Evolutionary conservation across 2,797 vertebrate genomes (phyloP).

Genomic region (Pampus argenteus): DNA sequence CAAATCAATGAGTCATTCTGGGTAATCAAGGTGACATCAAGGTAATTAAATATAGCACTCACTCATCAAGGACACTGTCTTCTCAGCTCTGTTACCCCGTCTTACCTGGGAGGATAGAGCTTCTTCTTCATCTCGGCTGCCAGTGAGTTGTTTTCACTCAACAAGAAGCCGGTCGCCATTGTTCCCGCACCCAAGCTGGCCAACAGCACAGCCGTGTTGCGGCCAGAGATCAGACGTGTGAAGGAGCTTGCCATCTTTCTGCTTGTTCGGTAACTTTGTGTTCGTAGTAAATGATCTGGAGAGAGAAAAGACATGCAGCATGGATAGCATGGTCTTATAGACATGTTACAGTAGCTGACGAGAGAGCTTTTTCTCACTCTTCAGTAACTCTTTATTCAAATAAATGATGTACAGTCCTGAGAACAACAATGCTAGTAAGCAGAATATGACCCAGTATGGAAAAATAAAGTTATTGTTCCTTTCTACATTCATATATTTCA

Average conservation of each 20-base stretch:
- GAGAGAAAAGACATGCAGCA: background rate
- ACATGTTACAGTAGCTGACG: too few relatives aligned
- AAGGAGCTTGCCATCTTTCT: slow-evolving; percentile 89
- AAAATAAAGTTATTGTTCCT: too few relatives aligned
- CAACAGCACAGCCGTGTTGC: slow-evolving; percentile 84
- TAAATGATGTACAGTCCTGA: too few relatives aligned
- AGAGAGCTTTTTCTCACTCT: too few relatives aligned
- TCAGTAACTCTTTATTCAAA: too few relatives aligned
- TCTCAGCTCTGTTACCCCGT: too few relatives aligned
- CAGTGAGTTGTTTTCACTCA: slow-evolving; percentile 80
- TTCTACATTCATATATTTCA: too few relatives aligned
- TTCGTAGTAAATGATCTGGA: slow-evolving; percentile 50
- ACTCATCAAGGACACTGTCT: slow-evolving; percentile 9
- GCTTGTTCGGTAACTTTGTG: slow-evolving; percentile 9
- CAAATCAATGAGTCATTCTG: slow-evolving; percentile 7
- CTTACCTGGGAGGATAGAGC: slow-evolving; percentile 91
- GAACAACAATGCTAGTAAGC: too few relatives aligned
- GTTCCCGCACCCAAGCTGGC: slow-evolving; percentile 87
- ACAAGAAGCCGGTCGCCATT: slow-evolving; percentile 84
- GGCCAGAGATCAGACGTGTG: slow-evolving; percentile 87
- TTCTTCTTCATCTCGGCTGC: slow-evolving; percentile 80
- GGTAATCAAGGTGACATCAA: slow-evolving; percentile 22
- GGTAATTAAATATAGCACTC: slow-evolving; percentile 24
- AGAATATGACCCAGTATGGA: too few relatives aligned
- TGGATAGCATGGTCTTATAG: too few relatives aligned